Evolutionary conservation across 1,140 invertebrate genomes (phyloP).

Genomic region (Anastrepha ludens): DNA sequence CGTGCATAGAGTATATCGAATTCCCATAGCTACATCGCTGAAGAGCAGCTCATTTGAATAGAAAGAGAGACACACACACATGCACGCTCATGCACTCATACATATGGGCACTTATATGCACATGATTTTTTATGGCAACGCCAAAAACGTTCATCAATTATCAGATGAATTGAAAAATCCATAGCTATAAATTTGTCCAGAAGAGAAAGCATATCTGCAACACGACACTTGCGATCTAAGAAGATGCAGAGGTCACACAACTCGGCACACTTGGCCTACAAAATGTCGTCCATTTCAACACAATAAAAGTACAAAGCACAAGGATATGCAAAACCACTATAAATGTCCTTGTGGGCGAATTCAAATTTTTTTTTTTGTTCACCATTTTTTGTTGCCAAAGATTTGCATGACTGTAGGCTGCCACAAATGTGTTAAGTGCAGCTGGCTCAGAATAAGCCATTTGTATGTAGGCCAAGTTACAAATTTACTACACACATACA

Average conservation of each 20-base stretch:
- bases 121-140: background rate
- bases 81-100: background rate
- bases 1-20: background rate
- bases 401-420: slow-evolving; percentile 14
- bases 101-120: too few species aligned
- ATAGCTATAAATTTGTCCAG: slow-evolving; percentile 2
- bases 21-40: background rate
- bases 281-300: background rate
- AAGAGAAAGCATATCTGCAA: background rate
- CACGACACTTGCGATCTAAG: background rate
- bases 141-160: slow-evolving; percentile 36
- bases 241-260: background rate
- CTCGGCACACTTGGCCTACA: slow-evolving; percentile 6
- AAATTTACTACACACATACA: too few species aligned
- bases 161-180: slow-evolving; percentile 19
- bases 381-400: background rate
- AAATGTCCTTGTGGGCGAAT: slow-evolving; percentile 28
- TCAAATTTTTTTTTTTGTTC: background rate
- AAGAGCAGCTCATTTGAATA: background rate
- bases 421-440: slow-evolving; percentile 40
- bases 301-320: background rate
- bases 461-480: too few species aligned
- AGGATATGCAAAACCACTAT: background rate
- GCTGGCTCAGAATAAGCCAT: background rate
- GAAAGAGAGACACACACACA: background rate